These are phyloP conservation scores for Telmatherina bonti DNA, from an alignment of 2,797 vertebrate species.

Conservation along the genomic window DNA sequence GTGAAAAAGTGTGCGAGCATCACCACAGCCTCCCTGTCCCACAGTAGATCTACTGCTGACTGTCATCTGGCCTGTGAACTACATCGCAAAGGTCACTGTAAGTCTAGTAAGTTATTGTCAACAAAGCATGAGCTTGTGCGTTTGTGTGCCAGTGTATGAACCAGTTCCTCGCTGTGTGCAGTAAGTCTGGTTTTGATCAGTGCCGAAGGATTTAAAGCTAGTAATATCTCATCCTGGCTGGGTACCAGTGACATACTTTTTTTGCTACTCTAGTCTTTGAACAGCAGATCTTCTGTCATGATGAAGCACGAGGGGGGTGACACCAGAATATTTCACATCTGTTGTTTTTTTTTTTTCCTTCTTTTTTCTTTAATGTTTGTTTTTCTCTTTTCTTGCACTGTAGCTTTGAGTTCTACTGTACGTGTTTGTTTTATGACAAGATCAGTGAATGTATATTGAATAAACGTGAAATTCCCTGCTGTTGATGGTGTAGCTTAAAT, in stretches of 20 bases:
- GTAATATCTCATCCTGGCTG: slow-evolving; percentile 74
- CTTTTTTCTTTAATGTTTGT: no score
- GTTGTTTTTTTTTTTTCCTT: slow-evolving; percentile 36
- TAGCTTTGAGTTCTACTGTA: slow-evolving; percentile 34
- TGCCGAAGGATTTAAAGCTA: slow-evolving; percentile 70
- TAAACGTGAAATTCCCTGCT: no score
- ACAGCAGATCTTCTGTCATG: slow-evolving; percentile 48
- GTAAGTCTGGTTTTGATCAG: slow-evolving; percentile 70
- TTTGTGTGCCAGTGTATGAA: slow-evolving; percentile 14
- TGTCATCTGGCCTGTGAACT: slow-evolving; percentile 39
- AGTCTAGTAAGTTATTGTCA: slow-evolving; percentile 48
- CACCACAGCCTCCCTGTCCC: slow-evolving; percentile 7
- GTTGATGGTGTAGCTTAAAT: not conserved
- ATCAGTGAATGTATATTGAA: slow-evolving; percentile 3
- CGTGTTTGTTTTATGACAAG: slow-evolving; percentile 11
- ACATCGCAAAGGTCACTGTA: slow-evolving; percentile 43
- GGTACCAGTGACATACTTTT: slow-evolving; percentile 78
- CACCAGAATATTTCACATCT: slow-evolving; percentile 31
- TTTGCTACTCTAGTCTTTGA: slow-evolving; percentile 63
- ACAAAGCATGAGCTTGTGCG: slow-evolving; percentile 36
- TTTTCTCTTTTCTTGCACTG: not conserved
- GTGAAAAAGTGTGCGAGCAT: slow-evolving; percentile 7
- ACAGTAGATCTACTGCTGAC: slow-evolving; percentile 37
- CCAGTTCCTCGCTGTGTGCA: slow-evolving; percentile 26
- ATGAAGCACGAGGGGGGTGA: not conserved